Base-by-base conservation (phyloP, 2,888 invertebrate genomes). In the Ormyrus thymus region DNA sequence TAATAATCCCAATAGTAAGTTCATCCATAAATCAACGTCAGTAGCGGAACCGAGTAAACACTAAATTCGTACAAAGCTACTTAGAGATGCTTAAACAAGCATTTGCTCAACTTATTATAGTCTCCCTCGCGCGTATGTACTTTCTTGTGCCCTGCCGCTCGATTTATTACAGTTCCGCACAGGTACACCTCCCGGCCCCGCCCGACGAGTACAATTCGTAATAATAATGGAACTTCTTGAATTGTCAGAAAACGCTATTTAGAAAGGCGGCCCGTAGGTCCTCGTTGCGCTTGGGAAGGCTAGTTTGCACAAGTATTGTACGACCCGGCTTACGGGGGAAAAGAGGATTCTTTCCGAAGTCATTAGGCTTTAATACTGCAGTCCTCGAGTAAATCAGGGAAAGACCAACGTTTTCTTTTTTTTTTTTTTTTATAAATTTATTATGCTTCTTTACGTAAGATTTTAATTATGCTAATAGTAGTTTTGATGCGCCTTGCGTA, bases 1-100 rank as follows among this genome's bases (percentile, higher is more conserved):
- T 77, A 69, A 77, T 74, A 66, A 80, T 74, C 56, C 56, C 15
- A 72, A 62, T 55, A 76, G 81, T 81, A 73, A 81, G 81, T 81
- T 76, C 46, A 56, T 64, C 64, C 76, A 48, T 76, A 71, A 77
- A 71, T 70, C 70, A 74, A 59, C 56, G 64, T 13, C 46, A 66
- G 61, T 70, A 80, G 55, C 51, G 68, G n/a, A 56, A 59, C 62
- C 50, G 59, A 75, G 66, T 50, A 76, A 81, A 72, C 75, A 53
- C 50, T 61, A 71, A 74, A 70, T 80, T 68, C 43, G 53, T 58
- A 66, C 53, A 75, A 77, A 80, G 74, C 75, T 80, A 61, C 68
- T 73, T 80, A 66, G 66, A 77, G 62, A 56, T 62, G 75, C 75
- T 75, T 62, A 71, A 80, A 55, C 70, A 71, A 72, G 58, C 65